A percentile compares a stretch with the other conserved stretches of the same genome.
phyloP scores from a whole-genome alignment of 2,797 vertebrate genomes.

The Diglossa cyanea region DNA sequence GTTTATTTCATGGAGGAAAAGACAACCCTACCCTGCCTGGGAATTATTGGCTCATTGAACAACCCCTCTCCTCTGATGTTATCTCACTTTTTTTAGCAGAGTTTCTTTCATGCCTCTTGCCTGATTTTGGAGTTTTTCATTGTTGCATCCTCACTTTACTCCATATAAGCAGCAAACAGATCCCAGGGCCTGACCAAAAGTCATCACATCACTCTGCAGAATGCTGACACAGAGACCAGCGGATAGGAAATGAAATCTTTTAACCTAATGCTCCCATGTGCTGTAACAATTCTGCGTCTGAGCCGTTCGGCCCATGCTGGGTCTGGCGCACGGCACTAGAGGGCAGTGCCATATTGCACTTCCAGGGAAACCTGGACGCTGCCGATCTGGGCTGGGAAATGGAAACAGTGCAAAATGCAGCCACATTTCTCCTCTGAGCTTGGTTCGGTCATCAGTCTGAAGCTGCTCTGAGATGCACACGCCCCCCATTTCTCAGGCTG shows the following conservation, averaged over 20 bases:
- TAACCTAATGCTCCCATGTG: fast-evolving
- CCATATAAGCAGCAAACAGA: neutral
- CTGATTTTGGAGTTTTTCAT: neutral
- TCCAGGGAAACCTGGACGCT: neutral
- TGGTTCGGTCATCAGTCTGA: neutral
- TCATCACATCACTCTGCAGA: neutral
- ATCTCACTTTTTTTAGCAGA: neutral
- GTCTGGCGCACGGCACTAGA: neutral
- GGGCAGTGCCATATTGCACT: conserved; percentile 68
- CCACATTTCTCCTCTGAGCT: neutral
- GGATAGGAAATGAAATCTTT: neutral
- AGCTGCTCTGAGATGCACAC: neutral
- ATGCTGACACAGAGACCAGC: neutral
- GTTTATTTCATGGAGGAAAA: neutral
- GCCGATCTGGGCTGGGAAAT: neutral
- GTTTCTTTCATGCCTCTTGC: neutral
- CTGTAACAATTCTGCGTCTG: neutral
- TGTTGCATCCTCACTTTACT: neutral
- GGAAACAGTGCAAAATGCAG: neutral
- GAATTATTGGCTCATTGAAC: neutral
- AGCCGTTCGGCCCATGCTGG: neutral
- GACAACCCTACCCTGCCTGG: neutral
- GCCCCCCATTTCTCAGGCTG: neutral
- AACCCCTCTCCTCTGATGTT: neutral
- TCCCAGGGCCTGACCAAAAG: neutral